Evolutionary conservation across 1,140 invertebrate genomes (phyloP), one percentile per base, ranked within the genome.

Genomic region (Zaprionus camerounensis): DNA sequence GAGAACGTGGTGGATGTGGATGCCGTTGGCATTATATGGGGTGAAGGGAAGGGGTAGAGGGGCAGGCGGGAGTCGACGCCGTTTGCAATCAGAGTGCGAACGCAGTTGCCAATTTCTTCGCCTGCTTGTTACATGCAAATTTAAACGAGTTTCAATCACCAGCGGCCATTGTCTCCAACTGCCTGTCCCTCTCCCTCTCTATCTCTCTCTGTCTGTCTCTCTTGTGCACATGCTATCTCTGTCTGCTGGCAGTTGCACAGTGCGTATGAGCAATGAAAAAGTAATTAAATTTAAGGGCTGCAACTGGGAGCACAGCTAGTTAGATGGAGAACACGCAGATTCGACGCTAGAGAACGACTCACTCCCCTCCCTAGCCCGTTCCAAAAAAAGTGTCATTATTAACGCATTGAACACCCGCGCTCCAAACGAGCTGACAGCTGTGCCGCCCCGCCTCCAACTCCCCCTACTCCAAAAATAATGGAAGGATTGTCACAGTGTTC

Each of bases 201-300:
- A n/a, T n/a, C 58, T 53, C 46, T 61, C 57, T 49, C 44, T 20
- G 64, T 26, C 28, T 31, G 31, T 59, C 46, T 31, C 26, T 49
- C n/a, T 31, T 51, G 41, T 7, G 41, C 41, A 17, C 41, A 46
- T 17, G 41, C 41, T 46, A 7, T 46, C 59, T 57, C 53, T 24
- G 26, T 64, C 44, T 73, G 77, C 13, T 81, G 79, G 11, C 59
- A 31, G 62, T 12, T 57, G 59, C 65, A 84, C 81, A 84, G 85
- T 88, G 84, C 84, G 84, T 88, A 90, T 91, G 81, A 82, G 86
- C 87, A 82, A 92, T 92, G 91, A 87, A 92, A 92, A 92, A 92
- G 91, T 92, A 92, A 92, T 92, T 92, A 92, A 92, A 92, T 92
- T 92, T 92, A 85, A 88, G 86, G 85, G 70, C 75, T 69, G 65